Evolutionary conservation across 2,888 invertebrate species (phyloP).

Genomic region (Eilema depressum): DNA sequence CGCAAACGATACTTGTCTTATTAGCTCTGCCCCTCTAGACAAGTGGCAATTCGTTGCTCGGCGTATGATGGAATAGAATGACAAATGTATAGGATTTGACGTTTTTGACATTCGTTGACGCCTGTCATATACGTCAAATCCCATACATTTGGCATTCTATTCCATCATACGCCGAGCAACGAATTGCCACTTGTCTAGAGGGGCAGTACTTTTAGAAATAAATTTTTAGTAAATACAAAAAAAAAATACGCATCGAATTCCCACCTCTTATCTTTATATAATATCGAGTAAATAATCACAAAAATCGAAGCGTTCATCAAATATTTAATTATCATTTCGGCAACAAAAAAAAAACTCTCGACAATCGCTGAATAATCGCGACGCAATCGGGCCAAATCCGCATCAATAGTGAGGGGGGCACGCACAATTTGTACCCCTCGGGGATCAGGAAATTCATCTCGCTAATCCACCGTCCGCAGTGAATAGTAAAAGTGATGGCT

Average conservation of each 20-base stretch:
- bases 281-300: neutral
- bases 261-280: neutral
- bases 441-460: slow-evolving; percentile 83
- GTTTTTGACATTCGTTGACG: no score
- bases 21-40: no score
- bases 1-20: no score
- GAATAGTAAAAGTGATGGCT: slow-evolving; percentile 86
- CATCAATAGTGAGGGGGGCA: slow-evolving; percentile 62
- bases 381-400: slow-evolving; percentile 69
- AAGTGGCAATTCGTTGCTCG: no score
- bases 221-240: neutral
- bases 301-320: slow-evolving; percentile 6
- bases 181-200: no score
- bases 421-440: slow-evolving; percentile 73
- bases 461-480: slow-evolving; percentile 80
- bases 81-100: no score
- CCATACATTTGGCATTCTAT: no score
- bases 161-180: no score
- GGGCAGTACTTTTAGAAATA: no score
- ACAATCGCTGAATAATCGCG: slow-evolving; percentile 60
- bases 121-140: no score
- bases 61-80: no score
- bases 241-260: neutral
- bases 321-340: slow-evolving; percentile 32
- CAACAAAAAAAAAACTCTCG: slow-evolving; percentile 26